These are phyloP conservation scores for Balanococcus diminutus DNA, from an alignment of 2,888 invertebrate species.

Conservation along the genomic window DNA sequence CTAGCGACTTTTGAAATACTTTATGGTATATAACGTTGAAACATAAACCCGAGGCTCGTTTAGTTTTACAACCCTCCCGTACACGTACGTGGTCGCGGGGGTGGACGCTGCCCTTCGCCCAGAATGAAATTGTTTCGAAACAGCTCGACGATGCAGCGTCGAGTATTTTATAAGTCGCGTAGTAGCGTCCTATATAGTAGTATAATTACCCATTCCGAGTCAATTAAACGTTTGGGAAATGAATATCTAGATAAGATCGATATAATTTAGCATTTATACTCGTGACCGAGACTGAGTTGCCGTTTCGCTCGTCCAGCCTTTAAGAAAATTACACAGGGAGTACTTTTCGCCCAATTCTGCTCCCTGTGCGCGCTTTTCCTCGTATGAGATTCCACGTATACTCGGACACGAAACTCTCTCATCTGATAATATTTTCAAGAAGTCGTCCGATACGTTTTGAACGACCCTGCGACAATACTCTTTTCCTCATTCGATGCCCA, in stretches of 20 bases:
- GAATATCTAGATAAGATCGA: constrained; percentile 7
- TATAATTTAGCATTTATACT: background rate
- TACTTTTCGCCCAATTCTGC: background rate
- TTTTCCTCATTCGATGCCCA: too few relatives aligned
- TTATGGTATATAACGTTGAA: background rate
- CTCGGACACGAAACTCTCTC: background rate
- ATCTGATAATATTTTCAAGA: background rate
- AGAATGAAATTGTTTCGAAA: background rate
- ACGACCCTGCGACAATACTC: background rate
- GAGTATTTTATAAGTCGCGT: background rate
- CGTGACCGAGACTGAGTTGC: background rate
- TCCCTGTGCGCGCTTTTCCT: background rate
- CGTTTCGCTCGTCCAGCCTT: background rate
- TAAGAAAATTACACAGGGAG: background rate
- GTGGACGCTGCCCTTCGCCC: background rate
- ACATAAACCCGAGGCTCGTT: background rate
- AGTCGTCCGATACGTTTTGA: background rate
- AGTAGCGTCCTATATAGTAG: background rate
- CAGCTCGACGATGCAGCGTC: background rate
- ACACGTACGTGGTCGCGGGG: background rate
- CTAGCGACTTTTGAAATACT: background rate
- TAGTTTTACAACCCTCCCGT: background rate
- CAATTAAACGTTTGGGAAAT: constrained; percentile 11
- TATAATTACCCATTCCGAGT: constrained; percentile 5
- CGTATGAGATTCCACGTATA: background rate